phyloP scores from a whole-genome alignment of 1,140 invertebrate species.

The Anastatus disparis region DNA sequence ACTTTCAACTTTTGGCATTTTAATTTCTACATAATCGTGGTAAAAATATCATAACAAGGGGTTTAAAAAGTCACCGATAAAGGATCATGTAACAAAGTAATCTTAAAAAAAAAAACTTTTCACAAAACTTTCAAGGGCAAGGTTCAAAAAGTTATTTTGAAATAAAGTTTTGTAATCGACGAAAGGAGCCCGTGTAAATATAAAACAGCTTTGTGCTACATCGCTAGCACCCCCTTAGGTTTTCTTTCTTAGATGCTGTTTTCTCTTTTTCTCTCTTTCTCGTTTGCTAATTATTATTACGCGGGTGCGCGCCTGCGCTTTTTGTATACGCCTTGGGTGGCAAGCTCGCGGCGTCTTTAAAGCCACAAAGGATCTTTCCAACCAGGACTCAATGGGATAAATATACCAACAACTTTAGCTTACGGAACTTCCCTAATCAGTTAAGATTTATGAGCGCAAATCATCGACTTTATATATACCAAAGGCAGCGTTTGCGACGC shows the following conservation, averaged over 20 bases:
- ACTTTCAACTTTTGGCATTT: too few relatives aligned
- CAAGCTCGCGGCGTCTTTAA: constrained; percentile 45
- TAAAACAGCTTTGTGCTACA: neutral
- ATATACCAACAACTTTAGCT: constrained; percentile 46
- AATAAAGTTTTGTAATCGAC: neutral
- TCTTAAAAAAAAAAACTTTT: constrained; percentile 4
- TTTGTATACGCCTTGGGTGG: constrained; percentile 41
- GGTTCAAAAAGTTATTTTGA: neutral
- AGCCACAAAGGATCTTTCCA: constrained; percentile 37
- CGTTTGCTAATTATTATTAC: constrained; percentile 50
- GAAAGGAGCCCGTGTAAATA: constrained; percentile 4
- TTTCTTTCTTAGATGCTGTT: too few relatives aligned
- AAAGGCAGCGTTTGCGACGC: constrained; percentile 44
- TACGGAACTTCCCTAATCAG: constrained; percentile 56
- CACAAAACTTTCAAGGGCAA: constrained; percentile 20
- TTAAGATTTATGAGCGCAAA: constrained; percentile 57
- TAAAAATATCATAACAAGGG: too few relatives aligned
- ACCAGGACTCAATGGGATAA: constrained; percentile 49
- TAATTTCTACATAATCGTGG: too few relatives aligned
- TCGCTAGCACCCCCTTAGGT: too few relatives aligned
- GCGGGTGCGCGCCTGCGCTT: constrained; percentile 42
- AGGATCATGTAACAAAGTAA: constrained; percentile 3
- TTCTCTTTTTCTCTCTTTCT: constrained; percentile 29
- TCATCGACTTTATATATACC: constrained; percentile 50
- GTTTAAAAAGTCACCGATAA: neutral